Percentiles rank a stretch among this genome's conserved stretches.
These are phyloP conservation scores for Neolamprologus kungweensis DNA, from an alignment of 2,113 vertebrate genomes.

Conservation along the genomic window DNA sequence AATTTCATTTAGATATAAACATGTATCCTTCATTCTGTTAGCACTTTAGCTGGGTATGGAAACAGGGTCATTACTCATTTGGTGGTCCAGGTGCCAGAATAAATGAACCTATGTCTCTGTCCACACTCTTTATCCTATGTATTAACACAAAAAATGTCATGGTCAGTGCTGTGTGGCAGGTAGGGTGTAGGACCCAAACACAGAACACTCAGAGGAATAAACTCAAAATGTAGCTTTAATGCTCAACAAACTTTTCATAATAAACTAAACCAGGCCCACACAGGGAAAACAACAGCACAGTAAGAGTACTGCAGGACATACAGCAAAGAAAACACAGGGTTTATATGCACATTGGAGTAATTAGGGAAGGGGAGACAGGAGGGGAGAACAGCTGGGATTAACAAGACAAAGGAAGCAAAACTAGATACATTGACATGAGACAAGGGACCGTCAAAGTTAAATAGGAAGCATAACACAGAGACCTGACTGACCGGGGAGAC, in stretches of 20 bases:
- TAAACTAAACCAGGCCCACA: rapidly evolving
- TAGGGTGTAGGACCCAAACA: neutral
- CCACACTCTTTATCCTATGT: neutral
- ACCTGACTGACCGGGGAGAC: neutral
- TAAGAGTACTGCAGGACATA: neutral
- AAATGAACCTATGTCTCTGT: neutral
- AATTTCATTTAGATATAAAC: neutral
- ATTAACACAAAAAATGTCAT: neutral
- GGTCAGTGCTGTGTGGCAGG: neutral
- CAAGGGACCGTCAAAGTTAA: neutral
- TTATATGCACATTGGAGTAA: neutral
- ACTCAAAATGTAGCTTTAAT: rapidly evolving
- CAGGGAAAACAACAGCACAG: rapidly evolving
- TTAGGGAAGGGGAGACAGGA: neutral
- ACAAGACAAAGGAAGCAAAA: neutral
- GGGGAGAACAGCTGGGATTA: neutral
- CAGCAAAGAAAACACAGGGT: neutral
- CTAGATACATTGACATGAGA: neutral
- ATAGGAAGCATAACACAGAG: neutral
- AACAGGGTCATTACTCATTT: neutral
- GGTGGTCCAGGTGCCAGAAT: rapidly evolving
- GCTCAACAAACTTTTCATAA: neutral
- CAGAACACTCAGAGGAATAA: neutral
- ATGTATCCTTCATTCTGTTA: neutral
- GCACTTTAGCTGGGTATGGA: neutral